Conservation (phyloP, 1,140 invertebrate species). For the Lordiphosa collinella region DNA sequence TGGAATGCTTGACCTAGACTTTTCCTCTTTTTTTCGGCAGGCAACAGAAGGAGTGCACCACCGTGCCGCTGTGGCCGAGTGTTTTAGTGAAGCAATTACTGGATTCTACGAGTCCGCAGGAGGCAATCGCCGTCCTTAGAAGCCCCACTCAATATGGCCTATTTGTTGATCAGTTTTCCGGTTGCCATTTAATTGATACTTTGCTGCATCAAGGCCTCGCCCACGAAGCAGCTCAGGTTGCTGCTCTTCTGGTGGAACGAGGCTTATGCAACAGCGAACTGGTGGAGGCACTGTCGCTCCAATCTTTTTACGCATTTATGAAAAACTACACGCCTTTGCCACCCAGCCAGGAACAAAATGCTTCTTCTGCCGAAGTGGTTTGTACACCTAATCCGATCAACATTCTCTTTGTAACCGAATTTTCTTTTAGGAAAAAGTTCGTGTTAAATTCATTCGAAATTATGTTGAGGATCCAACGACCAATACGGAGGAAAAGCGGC, state of each 20-base stretch:
- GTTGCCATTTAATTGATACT: conserved; percentile 90
- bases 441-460: conserved; percentile 90
- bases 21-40: conserved; percentile 4
- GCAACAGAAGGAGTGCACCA: conserved; percentile 44
- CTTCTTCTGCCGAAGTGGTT: conserved; percentile 32
- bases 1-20: neutral
- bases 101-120: conserved; percentile 73
- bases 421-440: conserved; percentile 82
- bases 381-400: neutral
- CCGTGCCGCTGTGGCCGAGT: conserved; percentile 45
- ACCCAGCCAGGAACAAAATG: conserved; percentile 33
- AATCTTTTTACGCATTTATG: conserved; percentile 89
- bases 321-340: conserved; percentile 80
- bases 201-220: conserved; percentile 87
- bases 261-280: conserved; percentile 93
- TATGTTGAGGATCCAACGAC: conserved; percentile 93
- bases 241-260: conserved; percentile 88
- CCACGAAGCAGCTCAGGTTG: conserved; percentile 82
- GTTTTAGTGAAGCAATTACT: conserved; percentile 46
- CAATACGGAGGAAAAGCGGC: conserved; percentile 37
- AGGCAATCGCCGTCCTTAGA: conserved; percentile 87
- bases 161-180: conserved; percentile 89
- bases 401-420: neutral
- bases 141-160: conserved; percentile 93
- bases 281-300: conserved; percentile 85